Evolutionary conservation across 2,797 vertebrate species (phyloP).

Genomic region (Aplochiton taeniatus): DNA sequence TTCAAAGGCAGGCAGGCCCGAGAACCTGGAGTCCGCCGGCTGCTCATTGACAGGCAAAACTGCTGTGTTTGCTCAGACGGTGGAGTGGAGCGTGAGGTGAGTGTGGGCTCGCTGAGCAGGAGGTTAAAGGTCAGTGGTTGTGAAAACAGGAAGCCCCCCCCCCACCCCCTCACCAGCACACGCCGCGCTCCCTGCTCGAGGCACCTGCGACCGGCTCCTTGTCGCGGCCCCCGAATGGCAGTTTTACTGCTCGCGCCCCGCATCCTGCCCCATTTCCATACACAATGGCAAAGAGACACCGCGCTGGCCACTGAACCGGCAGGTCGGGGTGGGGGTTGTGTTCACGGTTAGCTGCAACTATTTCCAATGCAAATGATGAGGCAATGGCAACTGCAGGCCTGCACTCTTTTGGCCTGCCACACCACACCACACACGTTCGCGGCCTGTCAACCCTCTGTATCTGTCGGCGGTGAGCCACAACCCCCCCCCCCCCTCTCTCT

Average conservation of each 20-base stretch:
- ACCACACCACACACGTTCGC: no score
- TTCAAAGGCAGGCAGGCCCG: background rate
- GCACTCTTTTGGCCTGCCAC: no score
- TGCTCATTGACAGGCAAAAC: conserved; percentile 24
- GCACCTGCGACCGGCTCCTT: conserved; percentile 34
- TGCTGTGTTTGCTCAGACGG: conserved; percentile 51
- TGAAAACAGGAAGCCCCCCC: conserved; percentile 57
- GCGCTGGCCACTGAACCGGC: background rate
- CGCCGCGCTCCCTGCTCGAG: conserved; percentile 31
- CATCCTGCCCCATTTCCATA: conserved; percentile 61
- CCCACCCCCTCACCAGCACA: conserved; percentile 11
- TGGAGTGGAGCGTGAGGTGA: conserved; percentile 25
- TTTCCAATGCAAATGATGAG: conserved; percentile 21
- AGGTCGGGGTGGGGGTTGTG: background rate
- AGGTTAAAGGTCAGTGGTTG: conserved; percentile 51
- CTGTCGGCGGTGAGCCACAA: no score
- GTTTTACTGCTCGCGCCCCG: conserved; percentile 47
- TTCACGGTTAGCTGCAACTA: conserved; percentile 6
- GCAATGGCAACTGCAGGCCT: background rate
- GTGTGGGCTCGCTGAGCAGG: conserved; percentile 30
- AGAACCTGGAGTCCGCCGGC: conserved; percentile 5
- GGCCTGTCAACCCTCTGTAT: no score
- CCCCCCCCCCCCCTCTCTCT: no score
- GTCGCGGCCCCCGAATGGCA: conserved; percentile 21
- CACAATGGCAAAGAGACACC: conserved; percentile 43